A percentile compares a stretch with the other conserved stretches of the same genome.
These are phyloP conservation scores for Axinella damicornis DNA, from an alignment of 37 sponge, comb jelly and placozoan genomes.

Conservation along the genomic window DNA sequence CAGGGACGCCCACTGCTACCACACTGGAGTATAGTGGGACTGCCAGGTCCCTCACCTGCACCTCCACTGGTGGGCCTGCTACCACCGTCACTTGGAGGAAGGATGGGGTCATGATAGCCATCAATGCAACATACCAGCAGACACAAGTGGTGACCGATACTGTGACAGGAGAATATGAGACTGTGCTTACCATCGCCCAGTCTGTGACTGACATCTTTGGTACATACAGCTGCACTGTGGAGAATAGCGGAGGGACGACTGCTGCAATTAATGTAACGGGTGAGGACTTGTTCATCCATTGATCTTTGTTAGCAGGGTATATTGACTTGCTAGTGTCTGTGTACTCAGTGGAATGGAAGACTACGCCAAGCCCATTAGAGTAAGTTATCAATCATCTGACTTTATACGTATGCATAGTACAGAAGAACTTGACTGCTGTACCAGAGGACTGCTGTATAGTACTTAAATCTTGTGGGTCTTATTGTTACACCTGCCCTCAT, in stretches of 20 bases:
- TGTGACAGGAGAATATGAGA: background rate
- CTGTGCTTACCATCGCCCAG: background rate
- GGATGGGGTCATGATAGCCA: background rate
- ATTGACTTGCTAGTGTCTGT: too few relatives aligned
- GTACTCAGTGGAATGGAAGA: too few relatives aligned
- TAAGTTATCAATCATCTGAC: too few relatives aligned
- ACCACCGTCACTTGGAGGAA: background rate
- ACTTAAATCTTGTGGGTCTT: too few relatives aligned
- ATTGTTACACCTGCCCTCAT: too few relatives aligned
- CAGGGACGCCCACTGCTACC: background rate
- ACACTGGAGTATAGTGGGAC: background rate
- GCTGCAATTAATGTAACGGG: background rate
- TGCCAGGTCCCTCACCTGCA: conserved; percentile 11
- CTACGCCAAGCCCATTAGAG: too few relatives aligned
- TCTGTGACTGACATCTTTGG: background rate
- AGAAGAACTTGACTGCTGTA: too few relatives aligned
- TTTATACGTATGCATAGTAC: too few relatives aligned
- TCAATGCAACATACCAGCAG: background rate
- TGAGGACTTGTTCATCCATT: too few relatives aligned
- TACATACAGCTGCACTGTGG: background rate
- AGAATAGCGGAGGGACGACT: background rate
- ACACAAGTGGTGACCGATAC: background rate
- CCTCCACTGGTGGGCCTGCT: conserved; percentile 45
- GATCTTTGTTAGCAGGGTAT: too few relatives aligned
- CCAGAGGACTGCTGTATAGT: too few relatives aligned